Evolutionary conservation across 2,888 invertebrate species (phyloP).

Genomic region (Dinocampus coccinellae): DNA sequence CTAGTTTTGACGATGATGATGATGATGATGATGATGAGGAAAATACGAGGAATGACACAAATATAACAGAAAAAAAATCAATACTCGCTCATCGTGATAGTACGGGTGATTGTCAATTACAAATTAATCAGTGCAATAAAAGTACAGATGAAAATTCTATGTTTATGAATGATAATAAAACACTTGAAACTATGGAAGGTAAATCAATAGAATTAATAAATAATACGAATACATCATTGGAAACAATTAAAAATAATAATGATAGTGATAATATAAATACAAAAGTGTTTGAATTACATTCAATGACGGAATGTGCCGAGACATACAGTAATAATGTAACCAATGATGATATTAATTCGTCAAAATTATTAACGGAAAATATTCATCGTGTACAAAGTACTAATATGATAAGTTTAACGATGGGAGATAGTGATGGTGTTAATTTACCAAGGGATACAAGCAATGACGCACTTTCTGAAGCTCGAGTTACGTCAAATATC

Average conservation of each 20-base stretch:
- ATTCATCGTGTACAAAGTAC: slow-evolving; percentile 63
- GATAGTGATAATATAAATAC: slow-evolving; percentile 47
- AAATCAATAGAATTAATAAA: slow-evolving; percentile 55
- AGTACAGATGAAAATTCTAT: slow-evolving; percentile 51
- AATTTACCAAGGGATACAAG: slow-evolving; percentile 79
- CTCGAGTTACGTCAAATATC: slow-evolving; percentile 73
- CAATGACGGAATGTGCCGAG: slow-evolving; percentile 26
- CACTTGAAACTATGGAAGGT: slow-evolving; percentile 62
- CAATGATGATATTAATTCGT: slow-evolving; percentile 49
- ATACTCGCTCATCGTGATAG: slow-evolving; percentile 45
- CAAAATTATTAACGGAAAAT: slow-evolving; percentile 52
- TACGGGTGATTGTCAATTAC: slow-evolving; percentile 45
- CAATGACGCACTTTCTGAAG: slow-evolving; percentile 74
- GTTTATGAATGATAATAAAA: slow-evolving; percentile 59
- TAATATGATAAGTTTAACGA: slow-evolving; percentile 59
- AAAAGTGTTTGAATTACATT: slow-evolving; percentile 58
- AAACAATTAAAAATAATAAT: slow-evolving; percentile 54
- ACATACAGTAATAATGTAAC: slow-evolving; percentile 39
- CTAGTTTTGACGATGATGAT: slow-evolving; percentile 72
- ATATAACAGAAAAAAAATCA: slow-evolving; percentile 47
- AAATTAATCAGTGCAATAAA: slow-evolving; percentile 48
- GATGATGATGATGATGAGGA: slow-evolving; percentile 51
- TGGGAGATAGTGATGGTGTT: slow-evolving; percentile 70
- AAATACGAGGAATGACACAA: slow-evolving; percentile 4
- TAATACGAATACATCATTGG: slow-evolving; percentile 44